phyloP scores from a whole-genome alignment of 2,797 vertebrate species.

The Myotis vivesi region DNA sequence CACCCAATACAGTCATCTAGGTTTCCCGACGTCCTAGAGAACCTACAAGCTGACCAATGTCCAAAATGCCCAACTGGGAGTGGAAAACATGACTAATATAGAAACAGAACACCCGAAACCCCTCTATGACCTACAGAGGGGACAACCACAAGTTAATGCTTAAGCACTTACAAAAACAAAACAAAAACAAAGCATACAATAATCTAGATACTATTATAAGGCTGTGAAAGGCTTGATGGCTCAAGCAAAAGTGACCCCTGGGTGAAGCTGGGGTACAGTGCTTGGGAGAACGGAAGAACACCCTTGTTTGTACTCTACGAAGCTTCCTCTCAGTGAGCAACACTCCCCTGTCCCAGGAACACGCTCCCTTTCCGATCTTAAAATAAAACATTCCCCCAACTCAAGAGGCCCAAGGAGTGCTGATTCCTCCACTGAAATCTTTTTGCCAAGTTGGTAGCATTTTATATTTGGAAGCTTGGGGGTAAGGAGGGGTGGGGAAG shows the following conservation, averaged over 20 bases:
- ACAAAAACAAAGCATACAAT: constrained; percentile 62
- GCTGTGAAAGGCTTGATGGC: constrained; percentile 57
- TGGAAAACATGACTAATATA: constrained; percentile 71
- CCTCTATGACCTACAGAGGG: not conserved
- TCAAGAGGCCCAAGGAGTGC: constrained; percentile 5
- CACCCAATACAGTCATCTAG: constrained; percentile 89
- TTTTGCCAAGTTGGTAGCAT: constrained; percentile 3
- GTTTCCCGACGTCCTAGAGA: constrained; percentile 85
- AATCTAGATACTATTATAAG: constrained; percentile 63
- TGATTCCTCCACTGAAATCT: not conserved
- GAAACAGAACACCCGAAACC: constrained; percentile 26
- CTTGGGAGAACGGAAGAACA: constrained; percentile 26
- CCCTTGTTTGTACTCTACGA: not conserved
- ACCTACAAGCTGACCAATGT: constrained; percentile 83
- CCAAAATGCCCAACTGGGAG: constrained; percentile 83
- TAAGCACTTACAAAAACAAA: constrained; percentile 55
- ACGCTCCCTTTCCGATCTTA: not conserved
- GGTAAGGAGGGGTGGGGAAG: accelerated
- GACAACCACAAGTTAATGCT: not conserved
- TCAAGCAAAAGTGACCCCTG: constrained; percentile 63
- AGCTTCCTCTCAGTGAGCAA: not conserved
- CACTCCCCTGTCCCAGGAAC: not conserved
- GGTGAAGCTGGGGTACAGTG: not conserved
- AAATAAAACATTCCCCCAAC: not conserved
- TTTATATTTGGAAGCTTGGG: not conserved